These are phyloP conservation scores for Acrocephalus kingi DNA, from an alignment of 2,113 vertebrate species.

Conservation along the genomic window DNA sequence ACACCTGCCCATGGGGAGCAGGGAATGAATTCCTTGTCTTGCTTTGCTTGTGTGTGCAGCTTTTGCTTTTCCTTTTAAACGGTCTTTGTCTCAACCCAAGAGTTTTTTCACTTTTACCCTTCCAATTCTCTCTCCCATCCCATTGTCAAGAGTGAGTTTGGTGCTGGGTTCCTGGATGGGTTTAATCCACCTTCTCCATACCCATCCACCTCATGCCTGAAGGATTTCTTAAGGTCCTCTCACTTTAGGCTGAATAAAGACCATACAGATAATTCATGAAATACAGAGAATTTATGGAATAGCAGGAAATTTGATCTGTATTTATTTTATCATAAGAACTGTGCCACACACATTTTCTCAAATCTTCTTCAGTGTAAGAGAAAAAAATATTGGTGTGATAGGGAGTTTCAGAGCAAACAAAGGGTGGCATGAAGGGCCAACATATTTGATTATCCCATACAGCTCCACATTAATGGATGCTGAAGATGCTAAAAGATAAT, in stretches of 20 bases:
- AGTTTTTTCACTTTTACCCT: not conserved
- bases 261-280: not conserved
- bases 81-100: not conserved
- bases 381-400: not conserved
- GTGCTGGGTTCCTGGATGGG: not conserved
- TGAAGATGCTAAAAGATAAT: not conserved
- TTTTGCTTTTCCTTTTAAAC: not conserved
- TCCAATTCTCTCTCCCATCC: not conserved
- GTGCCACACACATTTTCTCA: not conserved
- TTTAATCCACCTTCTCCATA: not conserved
- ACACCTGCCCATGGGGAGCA: not conserved
- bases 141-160: not conserved
- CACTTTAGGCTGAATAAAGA: not conserved
- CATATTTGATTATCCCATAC: not conserved
- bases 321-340: not conserved
- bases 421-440: not conserved
- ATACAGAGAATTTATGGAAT: not conserved
- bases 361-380: not conserved
- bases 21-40: not conserved
- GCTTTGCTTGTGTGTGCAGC: not conserved
- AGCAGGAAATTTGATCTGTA: fast-evolving
- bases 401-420: not conserved
- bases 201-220: not conserved
- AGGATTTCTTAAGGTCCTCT: not conserved
- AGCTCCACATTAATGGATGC: fast-evolving